Evolutionary conservation across 2,888 invertebrate species (phyloP), one percentile per base, ranked within the genome.

Genomic region (Pycnomerus fuliginosus): DNA sequence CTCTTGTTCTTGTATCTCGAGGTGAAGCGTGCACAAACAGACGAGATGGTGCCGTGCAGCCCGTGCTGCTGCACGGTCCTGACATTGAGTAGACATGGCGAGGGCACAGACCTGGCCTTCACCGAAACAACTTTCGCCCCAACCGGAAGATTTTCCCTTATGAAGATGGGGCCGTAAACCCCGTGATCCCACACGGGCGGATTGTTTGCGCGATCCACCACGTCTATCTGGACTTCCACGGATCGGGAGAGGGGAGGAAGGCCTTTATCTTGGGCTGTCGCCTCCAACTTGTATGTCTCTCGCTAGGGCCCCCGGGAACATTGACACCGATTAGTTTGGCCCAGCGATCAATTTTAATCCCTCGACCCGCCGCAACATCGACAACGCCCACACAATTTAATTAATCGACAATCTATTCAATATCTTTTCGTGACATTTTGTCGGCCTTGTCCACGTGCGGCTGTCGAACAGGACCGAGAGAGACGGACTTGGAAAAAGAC

Each of bases 251-350:
- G 85, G 78, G 92, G 87, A 75, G 92, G 92, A 77, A 84, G 88
- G 74, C 96, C 96, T 82, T 91, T 92, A 82, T 97, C 97, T 84
- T 92, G 87, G 78, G 96, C 96, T 84, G 90, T 92, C 77, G 96
- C 95, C 83, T 91, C 91, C 85, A 96, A 84, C 83, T 90, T 92
- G 87, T 94, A 95, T 74, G 92, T 90, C 83, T 93, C 94, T 82
- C 93, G 90, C 93, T 93, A 45, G 43, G 47, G 43, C 47, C 47
- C 38, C 47, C 47, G 47, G 35, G 43, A 43, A 47, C 43, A 47
- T 39, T 16, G n/a, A 34, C 36, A 46, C 37, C 35, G 43, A 39
- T 47, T 47, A 47, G 47, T 43, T 37, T 37, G 34, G 47, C 43
- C 43, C 47, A 28, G 47, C 34, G 41, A 38, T 11, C 16, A 15